Evolutionary conservation across 2,113 vertebrate species (phyloP).

Genomic region (Heterochromis multidens): DNA sequence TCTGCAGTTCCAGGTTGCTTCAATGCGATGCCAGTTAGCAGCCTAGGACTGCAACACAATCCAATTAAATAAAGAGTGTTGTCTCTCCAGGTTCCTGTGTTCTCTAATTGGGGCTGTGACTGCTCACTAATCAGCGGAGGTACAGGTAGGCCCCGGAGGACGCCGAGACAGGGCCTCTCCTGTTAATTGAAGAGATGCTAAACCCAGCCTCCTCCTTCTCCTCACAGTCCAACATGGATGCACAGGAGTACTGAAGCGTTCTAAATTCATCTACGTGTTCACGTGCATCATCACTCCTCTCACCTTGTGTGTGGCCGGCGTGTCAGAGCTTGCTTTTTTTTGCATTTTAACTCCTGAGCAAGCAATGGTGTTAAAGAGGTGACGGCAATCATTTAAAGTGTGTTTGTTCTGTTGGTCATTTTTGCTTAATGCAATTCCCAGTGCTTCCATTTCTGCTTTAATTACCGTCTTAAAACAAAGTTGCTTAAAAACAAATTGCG

Average conservation of each 20-base stretch:
- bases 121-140: constrained; percentile 73
- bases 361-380: constrained; percentile 7
- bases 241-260: constrained; percentile 17
- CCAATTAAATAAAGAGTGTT: constrained; percentile 77
- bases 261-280: constrained; percentile 32
- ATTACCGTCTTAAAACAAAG: not conserved
- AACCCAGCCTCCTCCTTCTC: constrained; percentile 44
- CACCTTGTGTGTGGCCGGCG: constrained; percentile 29
- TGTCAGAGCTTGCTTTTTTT: constrained; percentile 47
- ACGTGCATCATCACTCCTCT: constrained; percentile 18
- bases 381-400: not conserved
- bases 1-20: constrained; percentile 43
- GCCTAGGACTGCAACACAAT: constrained; percentile 67
- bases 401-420: not conserved
- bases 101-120: constrained; percentile 79
- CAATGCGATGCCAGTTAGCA: constrained; percentile 60
- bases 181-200: constrained; percentile 73
- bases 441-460: not conserved
- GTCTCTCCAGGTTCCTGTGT: constrained; percentile 71
- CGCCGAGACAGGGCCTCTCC: constrained; percentile 58
- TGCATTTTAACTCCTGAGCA: constrained; percentile 11
- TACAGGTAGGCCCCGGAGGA: constrained; percentile 74
- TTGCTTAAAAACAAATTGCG: not conserved
- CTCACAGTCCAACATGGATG: constrained; percentile 1
- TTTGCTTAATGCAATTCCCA: not conserved